phyloP scores from a whole-genome alignment of 2,888 invertebrate species.

The Axea sp. region DNA sequence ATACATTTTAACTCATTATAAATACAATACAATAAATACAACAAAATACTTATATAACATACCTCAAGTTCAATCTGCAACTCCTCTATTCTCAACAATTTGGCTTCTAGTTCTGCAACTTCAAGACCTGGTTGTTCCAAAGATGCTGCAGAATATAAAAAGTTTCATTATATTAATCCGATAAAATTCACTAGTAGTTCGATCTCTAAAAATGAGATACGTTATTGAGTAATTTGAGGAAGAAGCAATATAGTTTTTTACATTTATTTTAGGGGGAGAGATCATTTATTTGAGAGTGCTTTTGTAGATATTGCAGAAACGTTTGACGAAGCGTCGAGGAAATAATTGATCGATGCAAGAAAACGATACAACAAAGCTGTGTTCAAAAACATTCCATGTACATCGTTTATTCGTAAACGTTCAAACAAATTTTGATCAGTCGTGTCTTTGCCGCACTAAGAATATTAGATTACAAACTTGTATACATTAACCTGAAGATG shows the following conservation, averaged over 20 bases:
- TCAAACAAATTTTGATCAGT: slow-evolving; percentile 16
- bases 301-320: slow-evolving; percentile 55
- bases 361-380: slow-evolving; percentile 68
- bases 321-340: slow-evolving; percentile 32
- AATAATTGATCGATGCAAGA: slow-evolving; percentile 37
- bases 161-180: slow-evolving; percentile 50
- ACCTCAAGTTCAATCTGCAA: slow-evolving; percentile 84
- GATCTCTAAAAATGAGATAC: slow-evolving; percentile 10
- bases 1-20: no score
- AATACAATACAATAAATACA: no score
- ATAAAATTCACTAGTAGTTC: no score
- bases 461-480: slow-evolving; percentile 37
- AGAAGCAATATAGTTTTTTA: slow-evolving; percentile 70
- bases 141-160: slow-evolving; percentile 69
- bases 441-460: slow-evolving; percentile 28
- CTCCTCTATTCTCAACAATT: slow-evolving; percentile 83
- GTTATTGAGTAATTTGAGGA: slow-evolving; percentile 43
- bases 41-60: neutral
- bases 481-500: no score
- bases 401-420: slow-evolving; percentile 60
- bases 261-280: slow-evolving; percentile 63
- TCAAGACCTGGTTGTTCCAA: slow-evolving; percentile 76
- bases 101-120: slow-evolving; percentile 80
- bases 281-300: slow-evolving; percentile 66
- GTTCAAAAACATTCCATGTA: slow-evolving; percentile 68